Conservation (phyloP, 2,797 vertebrate genomes). For the Syndactyla subalaris region DNA sequence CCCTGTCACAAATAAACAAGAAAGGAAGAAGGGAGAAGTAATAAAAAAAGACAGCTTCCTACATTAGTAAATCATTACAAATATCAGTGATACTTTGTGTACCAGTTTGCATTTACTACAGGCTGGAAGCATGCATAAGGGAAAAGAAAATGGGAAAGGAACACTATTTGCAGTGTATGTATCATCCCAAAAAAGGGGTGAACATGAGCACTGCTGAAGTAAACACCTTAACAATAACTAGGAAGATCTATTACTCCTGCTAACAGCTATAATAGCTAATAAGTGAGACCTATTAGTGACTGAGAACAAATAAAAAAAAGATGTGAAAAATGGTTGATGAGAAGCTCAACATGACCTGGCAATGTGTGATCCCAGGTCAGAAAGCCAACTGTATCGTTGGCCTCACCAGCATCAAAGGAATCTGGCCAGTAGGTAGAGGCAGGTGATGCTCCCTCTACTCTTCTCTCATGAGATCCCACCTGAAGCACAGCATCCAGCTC, state of each 20-base stretch:
- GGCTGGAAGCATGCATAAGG: neutral
- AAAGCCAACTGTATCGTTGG: neutral
- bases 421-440: neutral
- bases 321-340: neutral
- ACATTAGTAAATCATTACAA: neutral
- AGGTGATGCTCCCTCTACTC: neutral
- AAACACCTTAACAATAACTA: neutral
- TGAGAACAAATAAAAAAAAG: neutral
- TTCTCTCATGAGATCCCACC: neutral
- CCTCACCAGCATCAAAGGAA: neutral
- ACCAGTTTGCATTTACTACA: neutral
- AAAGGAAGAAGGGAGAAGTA: neutral
- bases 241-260: neutral
- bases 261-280: neutral
- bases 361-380: neutral
- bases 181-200: neutral
- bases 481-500: neutral
- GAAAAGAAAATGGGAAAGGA: neutral
- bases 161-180: neutral
- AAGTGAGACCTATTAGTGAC: neutral
- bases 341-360: neutral
- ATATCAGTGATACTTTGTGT: neutral
- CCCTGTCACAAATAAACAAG: neutral
- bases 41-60: neutral
- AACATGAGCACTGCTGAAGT: neutral